Evolutionary conservation across 2,888 invertebrate genomes (phyloP).

Genomic region (Drosophila koepferae): DNA sequence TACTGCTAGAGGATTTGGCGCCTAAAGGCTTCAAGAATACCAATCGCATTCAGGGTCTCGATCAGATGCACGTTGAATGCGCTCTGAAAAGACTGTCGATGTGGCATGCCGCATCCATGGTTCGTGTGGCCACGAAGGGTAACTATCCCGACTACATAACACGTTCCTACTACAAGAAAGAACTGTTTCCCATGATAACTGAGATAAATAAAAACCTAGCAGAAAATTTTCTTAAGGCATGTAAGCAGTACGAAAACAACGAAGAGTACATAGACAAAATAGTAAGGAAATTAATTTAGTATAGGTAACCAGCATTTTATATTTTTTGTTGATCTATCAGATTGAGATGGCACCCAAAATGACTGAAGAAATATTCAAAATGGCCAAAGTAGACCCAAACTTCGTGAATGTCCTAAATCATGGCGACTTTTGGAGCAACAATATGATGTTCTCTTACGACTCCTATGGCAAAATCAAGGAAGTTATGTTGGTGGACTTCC

Average conservation of each 20-base stretch:
- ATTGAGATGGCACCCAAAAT: slow-evolving; percentile 31
- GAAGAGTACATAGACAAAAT: slow-evolving; percentile 58
- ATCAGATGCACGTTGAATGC: slow-evolving; percentile 70
- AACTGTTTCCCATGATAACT: slow-evolving; percentile 18
- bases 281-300: slow-evolving; percentile 44
- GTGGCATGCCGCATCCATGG: slow-evolving; percentile 81
- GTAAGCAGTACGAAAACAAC: slow-evolving; percentile 40
- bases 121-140: slow-evolving; percentile 62
- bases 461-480: slow-evolving; percentile 63
- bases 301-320: not conserved
- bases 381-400: slow-evolving; percentile 37
- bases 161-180: slow-evolving; percentile 41
- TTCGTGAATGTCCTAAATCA: slow-evolving; percentile 75
- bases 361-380: slow-evolving; percentile 50
- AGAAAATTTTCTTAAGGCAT: slow-evolving; percentile 37
- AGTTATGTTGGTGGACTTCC: slow-evolving; percentile 78
- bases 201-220: slow-evolving; percentile 33
- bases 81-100: slow-evolving; percentile 75
- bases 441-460: slow-evolving; percentile 79
- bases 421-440: slow-evolving; percentile 80
- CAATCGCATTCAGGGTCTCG: slow-evolving; percentile 74
- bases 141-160: slow-evolving; percentile 42
- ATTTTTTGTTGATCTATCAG: slow-evolving; percentile 26
- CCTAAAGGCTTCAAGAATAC: slow-evolving; percentile 70
- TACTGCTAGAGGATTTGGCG: slow-evolving; percentile 77